Evolutionary conservation across 1,140 invertebrate genomes (phyloP).

Genomic region (Macrobrachium rosenbergii): DNA sequence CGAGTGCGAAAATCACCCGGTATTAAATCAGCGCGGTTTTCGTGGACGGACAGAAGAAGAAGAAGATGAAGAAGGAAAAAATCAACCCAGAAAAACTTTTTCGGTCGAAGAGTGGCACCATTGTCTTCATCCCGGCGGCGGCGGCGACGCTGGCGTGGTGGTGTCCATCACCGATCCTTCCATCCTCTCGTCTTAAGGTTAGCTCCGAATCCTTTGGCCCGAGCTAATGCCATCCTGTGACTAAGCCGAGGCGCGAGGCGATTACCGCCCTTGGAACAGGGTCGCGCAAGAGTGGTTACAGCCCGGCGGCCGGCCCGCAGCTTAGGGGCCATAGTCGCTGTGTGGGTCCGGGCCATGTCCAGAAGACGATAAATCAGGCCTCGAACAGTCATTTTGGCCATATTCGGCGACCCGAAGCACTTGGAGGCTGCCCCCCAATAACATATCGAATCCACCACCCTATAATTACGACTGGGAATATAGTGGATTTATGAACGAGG

Average conservation of each 20-base stretch:
- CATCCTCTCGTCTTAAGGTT: conserved; percentile 42
- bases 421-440: conserved; percentile 62
- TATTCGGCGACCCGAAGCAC: conserved; percentile 44
- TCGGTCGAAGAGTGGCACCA: conserved; percentile 35
- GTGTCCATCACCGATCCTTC: conserved; percentile 56
- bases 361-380: conserved; percentile 53
- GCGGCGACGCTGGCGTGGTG: too few relatives aligned
- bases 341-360: conserved; percentile 41
- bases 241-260: not conserved
- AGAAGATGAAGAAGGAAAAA: conserved; percentile 26
- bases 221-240: conserved; percentile 44
- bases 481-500: conserved; percentile 62
- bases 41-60: not conserved
- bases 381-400: conserved; percentile 50
- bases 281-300: conserved; percentile 33
- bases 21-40: too few relatives aligned
- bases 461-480: conserved; percentile 64
- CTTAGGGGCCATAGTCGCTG: conserved; percentile 22
- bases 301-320: not conserved
- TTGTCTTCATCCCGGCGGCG: conserved; percentile 31
- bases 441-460: conserved; percentile 59
- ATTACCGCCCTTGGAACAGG: conserved; percentile 16
- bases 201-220: not conserved
- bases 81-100: conserved; percentile 32
- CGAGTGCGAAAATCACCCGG: conserved; percentile 3